A percentile compares a stretch with the other conserved stretches of the same genome.
These are phyloP conservation scores for Uria aalge DNA, from an alignment of 2,113 vertebrate genomes.

Conservation along the genomic window DNA sequence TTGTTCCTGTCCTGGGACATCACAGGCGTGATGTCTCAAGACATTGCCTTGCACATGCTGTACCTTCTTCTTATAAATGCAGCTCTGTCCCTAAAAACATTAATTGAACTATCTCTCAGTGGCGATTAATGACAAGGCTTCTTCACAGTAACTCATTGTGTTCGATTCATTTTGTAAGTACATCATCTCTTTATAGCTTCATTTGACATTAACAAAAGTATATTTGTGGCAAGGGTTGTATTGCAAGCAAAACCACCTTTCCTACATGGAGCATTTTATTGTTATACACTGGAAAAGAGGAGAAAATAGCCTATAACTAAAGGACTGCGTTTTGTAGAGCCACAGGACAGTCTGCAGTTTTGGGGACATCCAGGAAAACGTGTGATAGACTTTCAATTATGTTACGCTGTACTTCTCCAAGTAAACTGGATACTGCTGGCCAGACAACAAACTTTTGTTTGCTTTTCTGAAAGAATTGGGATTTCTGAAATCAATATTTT, in stretches of 20 bases:
- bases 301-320: background rate
- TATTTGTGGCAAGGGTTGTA: background rate
- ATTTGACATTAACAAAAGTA: slow-evolving; percentile 29
- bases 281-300: background rate
- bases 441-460: background rate
- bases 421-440: background rate
- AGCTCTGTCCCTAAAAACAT: background rate
- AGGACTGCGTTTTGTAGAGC: background rate
- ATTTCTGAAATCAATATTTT: background rate
- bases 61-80: background rate
- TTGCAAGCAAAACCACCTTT: slow-evolving; percentile 5
- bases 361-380: background rate
- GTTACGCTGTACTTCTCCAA: background rate
- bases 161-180: slow-evolving; percentile 24
- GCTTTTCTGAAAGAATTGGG: background rate
- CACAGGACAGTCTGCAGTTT: background rate
- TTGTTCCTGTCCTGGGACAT: background rate
- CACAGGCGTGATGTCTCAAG: background rate
- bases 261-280: background rate
- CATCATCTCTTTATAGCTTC: slow-evolving; percentile 14
- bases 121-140: slow-evolving; percentile 26
- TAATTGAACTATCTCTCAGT: background rate
- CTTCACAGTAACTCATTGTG: slow-evolving; percentile 28
- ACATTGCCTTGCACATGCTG: background rate
- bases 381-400: background rate